These are phyloP conservation scores for Pristiophorus japonicus DNA, from an alignment of 2,113 vertebrate species.

Conservation along the genomic window DNA sequence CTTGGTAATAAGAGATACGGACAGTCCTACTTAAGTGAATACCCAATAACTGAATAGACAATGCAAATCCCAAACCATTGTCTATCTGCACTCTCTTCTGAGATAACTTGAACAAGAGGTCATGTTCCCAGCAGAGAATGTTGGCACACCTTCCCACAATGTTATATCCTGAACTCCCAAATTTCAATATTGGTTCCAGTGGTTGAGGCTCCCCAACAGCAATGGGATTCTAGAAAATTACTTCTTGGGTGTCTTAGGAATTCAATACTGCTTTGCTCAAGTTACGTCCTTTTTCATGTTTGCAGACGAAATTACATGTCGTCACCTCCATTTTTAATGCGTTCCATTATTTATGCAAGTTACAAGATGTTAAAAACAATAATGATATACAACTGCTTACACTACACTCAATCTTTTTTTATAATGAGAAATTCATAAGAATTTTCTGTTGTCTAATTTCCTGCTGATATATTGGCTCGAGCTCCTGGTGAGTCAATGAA, in stretches of 20 bases:
- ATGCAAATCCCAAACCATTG: neutral
- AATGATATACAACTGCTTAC: neutral
- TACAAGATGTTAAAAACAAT: neutral
- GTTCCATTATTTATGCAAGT: neutral
- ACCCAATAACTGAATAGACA: neutral
- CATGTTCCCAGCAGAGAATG: neutral
- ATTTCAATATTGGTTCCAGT: neutral
- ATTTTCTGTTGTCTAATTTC: neutral
- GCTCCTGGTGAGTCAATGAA: neutral
- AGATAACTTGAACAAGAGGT: neutral
- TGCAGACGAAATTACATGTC: neutral
- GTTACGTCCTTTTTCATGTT: neutral
- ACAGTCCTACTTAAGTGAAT: constrained; percentile 6
- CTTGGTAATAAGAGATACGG: neutral
- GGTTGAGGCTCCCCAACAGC: neutral
- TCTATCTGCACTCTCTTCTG: neutral
- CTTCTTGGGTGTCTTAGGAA: neutral
- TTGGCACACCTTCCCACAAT: neutral
- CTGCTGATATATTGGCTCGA: neutral
- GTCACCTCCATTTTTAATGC: neutral
- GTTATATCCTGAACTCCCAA: neutral
- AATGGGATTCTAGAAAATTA: neutral
- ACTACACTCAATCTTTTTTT: neutral
- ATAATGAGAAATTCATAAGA: neutral
- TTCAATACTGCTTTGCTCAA: neutral